phyloP scores from a whole-genome alignment of 2,113 vertebrate genomes.

The Pituophis catenifer region DNA sequence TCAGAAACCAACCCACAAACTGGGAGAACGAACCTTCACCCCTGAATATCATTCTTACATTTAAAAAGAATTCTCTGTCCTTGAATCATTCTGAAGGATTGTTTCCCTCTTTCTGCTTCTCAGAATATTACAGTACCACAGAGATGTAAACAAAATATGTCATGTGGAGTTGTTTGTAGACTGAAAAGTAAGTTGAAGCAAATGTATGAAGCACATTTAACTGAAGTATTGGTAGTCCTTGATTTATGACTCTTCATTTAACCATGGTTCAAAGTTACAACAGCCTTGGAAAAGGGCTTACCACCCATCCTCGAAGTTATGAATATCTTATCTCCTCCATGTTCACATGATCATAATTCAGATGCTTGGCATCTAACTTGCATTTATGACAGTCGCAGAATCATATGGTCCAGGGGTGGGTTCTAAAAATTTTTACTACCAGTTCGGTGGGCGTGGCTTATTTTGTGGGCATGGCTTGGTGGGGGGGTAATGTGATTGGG shows the following conservation, averaged over 20 bases:
- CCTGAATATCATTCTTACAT: not conserved
- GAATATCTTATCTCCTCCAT: not conserved
- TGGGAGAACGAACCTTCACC: too few species aligned
- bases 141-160: not conserved
- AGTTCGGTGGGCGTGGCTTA: too few species aligned
- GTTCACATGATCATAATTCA: not conserved
- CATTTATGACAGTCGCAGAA: not conserved
- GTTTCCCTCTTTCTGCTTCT: not conserved
- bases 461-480: too few species aligned
- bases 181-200: not conserved
- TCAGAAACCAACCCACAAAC: too few species aligned
- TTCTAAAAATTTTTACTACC: too few species aligned
- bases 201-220: not conserved
- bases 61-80: not conserved
- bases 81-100: not conserved
- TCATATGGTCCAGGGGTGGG: not conserved
- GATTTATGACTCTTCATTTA: not conserved
- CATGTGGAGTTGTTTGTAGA: not conserved
- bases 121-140: not conserved
- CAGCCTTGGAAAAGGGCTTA: not conserved
- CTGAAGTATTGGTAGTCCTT: not conserved
- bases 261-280: not conserved
- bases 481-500: too few species aligned
- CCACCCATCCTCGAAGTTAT: not conserved
- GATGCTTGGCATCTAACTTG: not conserved